phyloP scores from a whole-genome alignment of 1,140 invertebrate genomes.

The Geopemphigus sp. region DNA sequence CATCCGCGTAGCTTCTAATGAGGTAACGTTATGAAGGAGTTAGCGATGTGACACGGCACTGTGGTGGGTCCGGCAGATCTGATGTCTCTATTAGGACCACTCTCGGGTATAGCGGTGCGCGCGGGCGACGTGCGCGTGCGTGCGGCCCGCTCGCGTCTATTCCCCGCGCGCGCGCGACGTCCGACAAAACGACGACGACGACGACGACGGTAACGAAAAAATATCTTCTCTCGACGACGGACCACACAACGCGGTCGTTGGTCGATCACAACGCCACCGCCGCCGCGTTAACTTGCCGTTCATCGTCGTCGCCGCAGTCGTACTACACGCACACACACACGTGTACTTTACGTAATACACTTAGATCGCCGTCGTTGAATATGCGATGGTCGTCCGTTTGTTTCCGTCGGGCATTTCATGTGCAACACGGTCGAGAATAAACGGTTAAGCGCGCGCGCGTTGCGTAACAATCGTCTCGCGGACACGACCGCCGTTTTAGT shows the following conservation, averaged over 20 bases:
- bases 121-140: neutral
- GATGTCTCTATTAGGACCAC: slow-evolving; percentile 51
- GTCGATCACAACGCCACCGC: slow-evolving; percentile 46
- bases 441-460: too few species aligned
- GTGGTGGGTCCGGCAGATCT: slow-evolving; percentile 50
- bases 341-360: too few species aligned
- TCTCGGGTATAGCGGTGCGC: slow-evolving; percentile 8
- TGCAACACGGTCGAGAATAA: too few species aligned
- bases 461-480: too few species aligned
- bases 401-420: too few species aligned
- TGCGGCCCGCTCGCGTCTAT: neutral
- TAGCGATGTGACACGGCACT: slow-evolving; percentile 50
- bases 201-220: slow-evolving; percentile 3
- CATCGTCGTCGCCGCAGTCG: slow-evolving; percentile 5
- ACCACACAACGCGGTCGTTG: slow-evolving; percentile 49
- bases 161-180: slow-evolving; percentile 30
- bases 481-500: too few species aligned
- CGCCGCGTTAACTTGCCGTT: slow-evolving; percentile 45
- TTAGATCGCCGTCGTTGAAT: too few species aligned
- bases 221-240: slow-evolving; percentile 38
- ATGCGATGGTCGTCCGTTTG: neutral
- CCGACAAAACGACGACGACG: slow-evolving; percentile 7
- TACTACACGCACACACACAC: too few species aligned
- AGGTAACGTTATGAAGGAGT: slow-evolving; percentile 50
- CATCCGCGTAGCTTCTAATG: slow-evolving; percentile 47